A percentile compares a stretch with the other conserved stretches of the same genome.
phyloP scores from a whole-genome alignment of 1,140 invertebrate species.

The Stegodyphus dumicola region DNA sequence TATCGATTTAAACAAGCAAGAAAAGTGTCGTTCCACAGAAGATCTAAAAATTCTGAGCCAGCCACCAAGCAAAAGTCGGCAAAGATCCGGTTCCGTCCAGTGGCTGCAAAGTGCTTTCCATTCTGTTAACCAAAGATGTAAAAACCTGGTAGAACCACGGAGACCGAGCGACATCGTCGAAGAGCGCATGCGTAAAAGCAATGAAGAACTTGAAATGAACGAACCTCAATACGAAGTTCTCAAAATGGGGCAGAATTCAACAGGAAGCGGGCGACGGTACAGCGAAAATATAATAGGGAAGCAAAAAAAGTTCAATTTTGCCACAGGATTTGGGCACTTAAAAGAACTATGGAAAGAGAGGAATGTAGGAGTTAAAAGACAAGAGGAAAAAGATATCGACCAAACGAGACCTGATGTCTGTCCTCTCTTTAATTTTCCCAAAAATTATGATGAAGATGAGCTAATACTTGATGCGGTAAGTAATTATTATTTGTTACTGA shows the following conservation, averaged over 20 bases:
- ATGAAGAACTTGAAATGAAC: constrained; percentile 32
- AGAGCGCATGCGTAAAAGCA: constrained; percentile 30
- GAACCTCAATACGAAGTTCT: background rate
- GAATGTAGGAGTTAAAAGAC: constrained; percentile 3
- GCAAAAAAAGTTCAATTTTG: constrained; percentile 22
- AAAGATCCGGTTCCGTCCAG: constrained; percentile 21
- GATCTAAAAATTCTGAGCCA: background rate
- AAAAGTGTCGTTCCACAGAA: too few relatives aligned
- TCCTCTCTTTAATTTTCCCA: constrained; percentile 42
- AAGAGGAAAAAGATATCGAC: constrained; percentile 25
- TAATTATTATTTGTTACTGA: background rate
- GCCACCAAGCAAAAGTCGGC: background rate
- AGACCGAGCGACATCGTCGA: constrained; percentile 39
- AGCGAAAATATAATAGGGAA: constrained; percentile 46
- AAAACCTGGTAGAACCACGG: constrained; percentile 15
- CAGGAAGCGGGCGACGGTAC: constrained; percentile 11
- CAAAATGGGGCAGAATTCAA: background rate
- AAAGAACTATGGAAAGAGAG: constrained; percentile 26
- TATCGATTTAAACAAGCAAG: too few relatives aligned
- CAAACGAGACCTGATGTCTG: constrained; percentile 39
- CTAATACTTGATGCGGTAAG: constrained; percentile 43
- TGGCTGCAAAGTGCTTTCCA: constrained; percentile 42
- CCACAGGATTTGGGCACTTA: constrained; percentile 14
- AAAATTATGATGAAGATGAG: constrained; percentile 42
- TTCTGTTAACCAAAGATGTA: constrained; percentile 10